A percentile compares a stretch with the other conserved stretches of the same genome.
Conservation (phyloP, 2,797 vertebrate species). For the Cercopithecus diana region DNA sequence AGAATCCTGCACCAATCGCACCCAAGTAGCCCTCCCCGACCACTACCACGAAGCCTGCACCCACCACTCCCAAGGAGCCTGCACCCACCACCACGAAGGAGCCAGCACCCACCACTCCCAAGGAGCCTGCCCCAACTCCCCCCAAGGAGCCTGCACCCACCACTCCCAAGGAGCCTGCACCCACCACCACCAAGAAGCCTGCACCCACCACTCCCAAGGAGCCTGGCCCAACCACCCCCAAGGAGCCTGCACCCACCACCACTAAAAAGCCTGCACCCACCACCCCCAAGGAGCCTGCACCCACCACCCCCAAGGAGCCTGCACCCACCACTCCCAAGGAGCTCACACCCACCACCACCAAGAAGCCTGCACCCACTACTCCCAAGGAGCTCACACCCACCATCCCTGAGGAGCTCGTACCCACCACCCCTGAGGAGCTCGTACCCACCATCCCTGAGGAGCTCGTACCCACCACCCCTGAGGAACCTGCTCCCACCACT, state of each 20-base stretch:
- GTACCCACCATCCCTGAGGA: accelerated
- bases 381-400: accelerated
- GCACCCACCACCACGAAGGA: neutral
- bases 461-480: too few species aligned
- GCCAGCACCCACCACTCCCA: neutral
- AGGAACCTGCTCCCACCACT: neutral
- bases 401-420: too few species aligned
- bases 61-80: neutral
- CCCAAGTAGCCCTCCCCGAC: too few species aligned
- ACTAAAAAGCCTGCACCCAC: neutral
- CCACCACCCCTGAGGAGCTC: too few species aligned
- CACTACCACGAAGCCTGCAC: accelerated
- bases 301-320: accelerated
- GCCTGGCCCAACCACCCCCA: accelerated
- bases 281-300: neutral
- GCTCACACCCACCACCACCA: accelerated
- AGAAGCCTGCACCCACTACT: accelerated
- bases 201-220: neutral
- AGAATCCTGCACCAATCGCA: too few species aligned
- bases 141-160: neutral
- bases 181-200: accelerated
- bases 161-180: accelerated
- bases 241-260: accelerated
- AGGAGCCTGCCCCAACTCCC: neutral
- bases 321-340: accelerated